Conservation (phyloP, 2,888 invertebrate genomes). For the Habrosyne pyritoides region DNA sequence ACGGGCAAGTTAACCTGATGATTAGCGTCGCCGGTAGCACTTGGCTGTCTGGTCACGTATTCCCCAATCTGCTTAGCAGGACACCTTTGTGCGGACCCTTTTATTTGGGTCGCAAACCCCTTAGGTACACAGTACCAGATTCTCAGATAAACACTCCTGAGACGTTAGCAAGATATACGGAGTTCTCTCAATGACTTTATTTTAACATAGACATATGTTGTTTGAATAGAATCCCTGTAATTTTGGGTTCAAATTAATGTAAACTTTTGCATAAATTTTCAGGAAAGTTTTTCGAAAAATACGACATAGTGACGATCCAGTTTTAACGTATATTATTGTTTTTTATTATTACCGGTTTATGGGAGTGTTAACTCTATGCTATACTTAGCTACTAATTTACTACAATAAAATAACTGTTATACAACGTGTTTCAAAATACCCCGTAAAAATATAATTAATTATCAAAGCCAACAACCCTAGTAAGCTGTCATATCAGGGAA, state of each 20-base stretch:
- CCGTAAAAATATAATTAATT: no score
- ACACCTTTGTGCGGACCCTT: constrained; percentile 71
- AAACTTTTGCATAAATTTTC: neutral
- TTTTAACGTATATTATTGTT: no score
- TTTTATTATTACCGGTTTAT: no score
- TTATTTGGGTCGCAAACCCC: constrained; percentile 67
- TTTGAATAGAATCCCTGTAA: neutral
- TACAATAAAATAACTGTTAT: no score
- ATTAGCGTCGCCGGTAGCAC: constrained; percentile 53
- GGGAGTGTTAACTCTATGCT: no score
- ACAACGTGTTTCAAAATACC: no score
- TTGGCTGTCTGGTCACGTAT: constrained; percentile 69
- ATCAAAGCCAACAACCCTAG: no score
- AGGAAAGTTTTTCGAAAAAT: no score
- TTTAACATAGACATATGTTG: neutral
- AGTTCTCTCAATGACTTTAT: constrained; percentile 25
- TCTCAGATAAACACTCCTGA: constrained; percentile 60
- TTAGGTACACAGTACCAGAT: constrained; percentile 68
- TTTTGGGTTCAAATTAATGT: neutral
- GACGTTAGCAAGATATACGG: constrained; percentile 53
- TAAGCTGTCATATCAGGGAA: no score
- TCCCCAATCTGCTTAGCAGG: constrained; percentile 75
- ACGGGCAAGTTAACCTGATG: constrained; percentile 49
- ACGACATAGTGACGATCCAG: no score
- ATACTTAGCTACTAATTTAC: no score